phyloP scores from a whole-genome alignment of 2,113 vertebrate genomes.

The Nipponia nippon region DNA sequence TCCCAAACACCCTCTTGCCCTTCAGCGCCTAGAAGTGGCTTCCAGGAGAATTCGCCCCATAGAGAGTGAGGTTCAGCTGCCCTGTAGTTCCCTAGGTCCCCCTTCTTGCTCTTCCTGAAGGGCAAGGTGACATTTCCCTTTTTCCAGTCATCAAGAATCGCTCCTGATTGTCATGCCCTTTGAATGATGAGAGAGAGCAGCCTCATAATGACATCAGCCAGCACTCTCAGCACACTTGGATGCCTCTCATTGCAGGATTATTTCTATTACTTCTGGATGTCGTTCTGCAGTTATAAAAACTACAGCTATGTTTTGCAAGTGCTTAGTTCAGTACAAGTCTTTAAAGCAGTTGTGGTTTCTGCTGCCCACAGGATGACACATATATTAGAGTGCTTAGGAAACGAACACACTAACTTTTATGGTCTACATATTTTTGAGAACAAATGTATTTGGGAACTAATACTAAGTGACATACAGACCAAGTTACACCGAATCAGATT shows the following conservation, averaged over 20 bases:
- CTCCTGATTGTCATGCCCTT: not conserved
- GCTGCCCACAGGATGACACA: not conserved
- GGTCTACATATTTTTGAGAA: not conserved
- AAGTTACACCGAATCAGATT: not conserved
- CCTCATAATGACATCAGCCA: not conserved
- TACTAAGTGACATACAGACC: not conserved
- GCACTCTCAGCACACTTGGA: not conserved
- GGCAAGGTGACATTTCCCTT: not conserved
- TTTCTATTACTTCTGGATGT: not conserved
- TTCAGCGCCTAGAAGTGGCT: not conserved
- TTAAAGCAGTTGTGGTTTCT: conserved; percentile 16
- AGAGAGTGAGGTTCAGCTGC: not conserved
- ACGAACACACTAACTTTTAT: not conserved
- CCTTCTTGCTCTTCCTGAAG: not conserved
- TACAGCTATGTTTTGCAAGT: not conserved
- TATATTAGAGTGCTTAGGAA: not conserved
- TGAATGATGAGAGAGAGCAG: not conserved
- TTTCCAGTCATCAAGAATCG: not conserved
- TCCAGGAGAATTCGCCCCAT: not conserved
- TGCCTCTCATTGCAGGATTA: not conserved
- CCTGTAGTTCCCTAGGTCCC: not conserved
- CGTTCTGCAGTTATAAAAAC: not conserved
- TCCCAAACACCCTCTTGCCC: not conserved
- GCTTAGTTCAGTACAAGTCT: not conserved
- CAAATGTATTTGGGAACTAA: not conserved